phyloP scores from a whole-genome alignment of 2,888 invertebrate species.

The Pterostichus madidus region DNA sequence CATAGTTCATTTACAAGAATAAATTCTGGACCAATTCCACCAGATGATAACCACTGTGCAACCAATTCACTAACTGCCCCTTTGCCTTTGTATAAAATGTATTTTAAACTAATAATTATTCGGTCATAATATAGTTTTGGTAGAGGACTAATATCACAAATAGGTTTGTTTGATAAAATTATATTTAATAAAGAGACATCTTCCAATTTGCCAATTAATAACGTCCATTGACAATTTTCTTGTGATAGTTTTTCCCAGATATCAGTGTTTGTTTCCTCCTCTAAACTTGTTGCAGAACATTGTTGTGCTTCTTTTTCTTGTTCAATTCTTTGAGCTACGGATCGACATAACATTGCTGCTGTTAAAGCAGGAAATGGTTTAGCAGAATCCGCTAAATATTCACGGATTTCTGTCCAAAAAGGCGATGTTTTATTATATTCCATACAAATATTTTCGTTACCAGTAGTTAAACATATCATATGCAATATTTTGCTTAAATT shows the following conservation, averaged over 20 bases:
- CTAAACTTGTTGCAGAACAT: constrained; percentile 71
- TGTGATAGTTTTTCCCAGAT: constrained; percentile 91
- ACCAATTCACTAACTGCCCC: constrained; percentile 94
- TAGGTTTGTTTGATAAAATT: constrained; percentile 80
- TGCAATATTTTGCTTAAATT: constrained; percentile 84
- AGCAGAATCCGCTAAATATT: constrained; percentile 85
- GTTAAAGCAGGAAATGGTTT: constrained; percentile 89
- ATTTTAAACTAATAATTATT: constrained; percentile 83
- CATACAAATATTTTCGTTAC: constrained; percentile 80
- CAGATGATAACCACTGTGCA: constrained; percentile 90
- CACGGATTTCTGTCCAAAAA: constrained; percentile 91
- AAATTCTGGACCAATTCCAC: constrained; percentile 84
- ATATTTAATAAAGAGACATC: constrained; percentile 90
- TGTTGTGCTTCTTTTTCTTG: constrained; percentile 74
- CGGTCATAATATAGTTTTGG: constrained; percentile 80
- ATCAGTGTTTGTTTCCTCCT: constrained; percentile 77
- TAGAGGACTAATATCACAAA: constrained; percentile 75
- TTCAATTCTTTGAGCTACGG: constrained; percentile 82
- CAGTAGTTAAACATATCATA: constrained; percentile 82
- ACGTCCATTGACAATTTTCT: constrained; percentile 92
- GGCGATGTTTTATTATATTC: constrained; percentile 85
- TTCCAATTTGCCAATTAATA: constrained; percentile 92
- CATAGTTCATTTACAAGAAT: constrained; percentile 79
- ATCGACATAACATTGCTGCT: constrained; percentile 90
- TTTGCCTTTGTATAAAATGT: constrained; percentile 83